Base-by-base conservation (phyloP, 2,113 vertebrate genomes). In the Oriolus oriolus region DNA sequence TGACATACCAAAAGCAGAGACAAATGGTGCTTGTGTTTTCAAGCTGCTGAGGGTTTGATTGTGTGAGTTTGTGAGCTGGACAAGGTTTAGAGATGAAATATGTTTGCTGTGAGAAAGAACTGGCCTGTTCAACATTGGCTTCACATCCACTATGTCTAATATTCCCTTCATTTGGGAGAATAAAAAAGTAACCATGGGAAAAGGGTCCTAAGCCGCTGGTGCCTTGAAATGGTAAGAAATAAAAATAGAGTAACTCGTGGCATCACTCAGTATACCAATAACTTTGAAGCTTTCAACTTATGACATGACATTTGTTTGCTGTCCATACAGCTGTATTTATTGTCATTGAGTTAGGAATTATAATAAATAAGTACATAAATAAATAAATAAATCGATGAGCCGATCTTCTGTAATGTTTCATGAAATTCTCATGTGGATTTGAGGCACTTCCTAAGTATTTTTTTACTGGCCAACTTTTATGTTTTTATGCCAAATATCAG, bases 61-160 rank as follows among this genome's bases (percentile, higher is more conserved):
- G 2, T 13, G 0, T 19, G 33, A 42, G 11, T 70, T 74, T 59
- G n/a, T 70, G 39, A 71, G 24, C 24, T 59, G 52, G 24, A 19
- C 7, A 42, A 24, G 23, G n/a, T 45, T 50, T 42, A n/a, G 28
- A 68, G 28, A 26, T 19, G 6, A 49, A 75, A 47, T 15, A 5
- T 2, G 13, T 7, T 37, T 52, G 10, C 12, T 42, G 3, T 75
- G 39, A 41, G 17, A 59, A 84, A 49, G 27, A 16, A 16, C 10
- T 65, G 39, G 3, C 5, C 6, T 33, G 7, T 21, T 74, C 30
- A 64, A 12, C 0, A 0, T 3, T 39, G 35, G 2, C 13, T 78
- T 57, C 39, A 18, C 12, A 14, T 21, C 20, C 17, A 37, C n/a
- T 3, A 5, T 22, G 27, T 44, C 20, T 45, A 42, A 50, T 3